phyloP scores from a whole-genome alignment of 1,140 invertebrate genomes.

The Hyles vespertilio region DNA sequence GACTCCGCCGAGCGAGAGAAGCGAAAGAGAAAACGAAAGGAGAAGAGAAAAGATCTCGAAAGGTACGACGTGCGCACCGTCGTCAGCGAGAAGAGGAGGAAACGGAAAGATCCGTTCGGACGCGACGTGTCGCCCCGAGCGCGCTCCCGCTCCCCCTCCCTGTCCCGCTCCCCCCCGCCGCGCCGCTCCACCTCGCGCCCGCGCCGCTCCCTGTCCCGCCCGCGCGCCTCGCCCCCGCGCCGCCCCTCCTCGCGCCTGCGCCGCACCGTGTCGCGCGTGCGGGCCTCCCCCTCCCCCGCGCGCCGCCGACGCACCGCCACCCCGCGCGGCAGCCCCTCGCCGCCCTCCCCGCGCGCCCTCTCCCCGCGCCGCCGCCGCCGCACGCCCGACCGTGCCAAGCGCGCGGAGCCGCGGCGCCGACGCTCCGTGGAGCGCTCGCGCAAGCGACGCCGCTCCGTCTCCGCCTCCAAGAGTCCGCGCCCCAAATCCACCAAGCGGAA shows the following conservation, averaged over 20 bases:
- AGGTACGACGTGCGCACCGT: slow-evolving; percentile 88
- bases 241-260: slow-evolving; percentile 33
- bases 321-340: slow-evolving; percentile 32
- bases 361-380: slow-evolving; percentile 41
- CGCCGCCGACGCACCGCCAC: slow-evolving; percentile 13
- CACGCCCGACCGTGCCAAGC: slow-evolving; percentile 38
- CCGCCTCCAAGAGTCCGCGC: slow-evolving; percentile 26
- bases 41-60: slow-evolving; percentile 86
- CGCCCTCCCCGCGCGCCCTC: slow-evolving; percentile 29
- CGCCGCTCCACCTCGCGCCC: slow-evolving; percentile 15
- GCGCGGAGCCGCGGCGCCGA: slow-evolving; percentile 21
- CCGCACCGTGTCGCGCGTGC: slow-evolving; percentile 76
- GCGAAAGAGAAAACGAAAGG: slow-evolving; percentile 75
- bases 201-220: slow-evolving; percentile 18
- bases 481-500: slow-evolving; percentile 47
- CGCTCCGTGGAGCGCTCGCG: slow-evolving; percentile 22
- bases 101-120: slow-evolving; percentile 87
- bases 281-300: slow-evolving; percentile 13
- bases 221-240: slow-evolving; percentile 13
- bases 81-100: slow-evolving; percentile 81
- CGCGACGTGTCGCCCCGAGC: slow-evolving; percentile 78
- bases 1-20: slow-evolving; percentile 42
- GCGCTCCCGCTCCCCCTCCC: slow-evolving; percentile 32
- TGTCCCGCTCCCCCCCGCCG: slow-evolving; percentile 14
- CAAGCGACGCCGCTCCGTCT: slow-evolving; percentile 42